These are phyloP conservation scores for Alligator mississippiensis DNA, from an alignment of 2,113 vertebrate species.

Conservation along the genomic window DNA sequence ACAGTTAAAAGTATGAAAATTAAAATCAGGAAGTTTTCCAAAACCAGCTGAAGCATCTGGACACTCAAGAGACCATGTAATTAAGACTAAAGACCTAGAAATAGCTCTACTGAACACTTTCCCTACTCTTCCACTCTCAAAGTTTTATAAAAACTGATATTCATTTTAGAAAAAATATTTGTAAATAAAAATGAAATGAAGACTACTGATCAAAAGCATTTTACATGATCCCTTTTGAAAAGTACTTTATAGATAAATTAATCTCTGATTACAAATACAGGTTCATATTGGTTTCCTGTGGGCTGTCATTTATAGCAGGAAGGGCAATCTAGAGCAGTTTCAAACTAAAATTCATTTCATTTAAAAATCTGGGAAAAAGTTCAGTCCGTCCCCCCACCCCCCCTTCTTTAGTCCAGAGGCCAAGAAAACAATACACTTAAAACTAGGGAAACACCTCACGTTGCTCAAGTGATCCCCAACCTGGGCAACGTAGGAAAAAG, in stretches of 20 bases:
- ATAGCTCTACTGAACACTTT: background rate
- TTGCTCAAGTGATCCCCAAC: background rate
- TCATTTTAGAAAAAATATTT: background rate
- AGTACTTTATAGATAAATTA: background rate
- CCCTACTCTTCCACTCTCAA: background rate
- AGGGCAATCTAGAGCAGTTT: background rate
- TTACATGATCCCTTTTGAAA: background rate
- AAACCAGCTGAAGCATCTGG: background rate
- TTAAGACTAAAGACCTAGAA: background rate
- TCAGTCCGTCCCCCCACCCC: background rate
- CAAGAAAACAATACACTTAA: background rate
- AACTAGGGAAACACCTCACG: background rate
- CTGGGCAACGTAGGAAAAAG: background rate
- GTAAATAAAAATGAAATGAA: background rate
- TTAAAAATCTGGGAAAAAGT: background rate
- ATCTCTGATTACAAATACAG: background rate
- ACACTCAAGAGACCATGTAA: background rate
- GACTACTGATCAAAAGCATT: background rate
- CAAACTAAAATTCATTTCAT: background rate
- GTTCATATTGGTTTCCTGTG: background rate
- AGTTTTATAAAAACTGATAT: fast-evolving
- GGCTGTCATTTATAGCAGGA: background rate
- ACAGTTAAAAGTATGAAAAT: background rate
- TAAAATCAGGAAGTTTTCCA: background rate
- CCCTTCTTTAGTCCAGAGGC: background rate